A percentile compares a stretch with the other conserved stretches of the same genome.
Conservation (phyloP, 2,888 invertebrate species). For the Acleris emargana region DNA sequence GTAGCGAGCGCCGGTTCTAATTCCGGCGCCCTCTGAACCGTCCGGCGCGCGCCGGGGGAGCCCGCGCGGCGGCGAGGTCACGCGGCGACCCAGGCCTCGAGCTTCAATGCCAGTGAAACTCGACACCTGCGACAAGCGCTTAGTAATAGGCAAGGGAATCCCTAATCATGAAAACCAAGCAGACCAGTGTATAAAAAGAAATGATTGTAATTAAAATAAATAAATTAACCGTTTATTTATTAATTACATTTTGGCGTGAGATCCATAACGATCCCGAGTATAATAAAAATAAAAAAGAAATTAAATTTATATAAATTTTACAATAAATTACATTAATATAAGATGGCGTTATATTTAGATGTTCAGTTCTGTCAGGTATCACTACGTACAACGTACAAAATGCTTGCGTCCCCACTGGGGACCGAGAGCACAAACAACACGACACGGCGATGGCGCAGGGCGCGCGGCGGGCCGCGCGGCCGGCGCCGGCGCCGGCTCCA, state of each 20-base stretch:
- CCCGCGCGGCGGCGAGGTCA: no score
- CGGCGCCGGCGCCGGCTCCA: conserved; percentile 47
- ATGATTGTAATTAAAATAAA: conserved; percentile 84
- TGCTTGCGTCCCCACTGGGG: conserved; percentile 71
- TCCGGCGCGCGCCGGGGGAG: conserved; percentile 32
- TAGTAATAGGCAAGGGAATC: conserved; percentile 51
- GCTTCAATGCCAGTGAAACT: conserved; percentile 38
- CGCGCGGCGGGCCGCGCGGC: conserved; percentile 40
- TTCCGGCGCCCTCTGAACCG: conserved; percentile 46
- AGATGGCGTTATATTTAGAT: conserved; percentile 81
- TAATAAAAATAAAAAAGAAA: conserved; percentile 83
- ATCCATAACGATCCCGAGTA: conserved; percentile 83
- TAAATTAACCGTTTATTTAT: conserved; percentile 85
- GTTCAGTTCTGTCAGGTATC: conserved; percentile 83
- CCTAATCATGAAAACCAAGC: conserved; percentile 69
- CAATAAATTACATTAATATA: conserved; percentile 83
- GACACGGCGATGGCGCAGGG: conserved; percentile 58
- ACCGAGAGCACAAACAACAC: conserved; percentile 72
- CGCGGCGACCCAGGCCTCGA: not conserved
- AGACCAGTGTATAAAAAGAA: conserved; percentile 80
- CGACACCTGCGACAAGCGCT: conserved; percentile 27
- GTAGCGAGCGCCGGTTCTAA: conserved; percentile 66
- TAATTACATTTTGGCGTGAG: conserved; percentile 83
- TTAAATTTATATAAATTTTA: conserved; percentile 84
- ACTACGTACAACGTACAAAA: conserved; percentile 83